Conservation (phyloP, 64 coral and sea anemone genomes). For the Acropora tenuis region DNA sequence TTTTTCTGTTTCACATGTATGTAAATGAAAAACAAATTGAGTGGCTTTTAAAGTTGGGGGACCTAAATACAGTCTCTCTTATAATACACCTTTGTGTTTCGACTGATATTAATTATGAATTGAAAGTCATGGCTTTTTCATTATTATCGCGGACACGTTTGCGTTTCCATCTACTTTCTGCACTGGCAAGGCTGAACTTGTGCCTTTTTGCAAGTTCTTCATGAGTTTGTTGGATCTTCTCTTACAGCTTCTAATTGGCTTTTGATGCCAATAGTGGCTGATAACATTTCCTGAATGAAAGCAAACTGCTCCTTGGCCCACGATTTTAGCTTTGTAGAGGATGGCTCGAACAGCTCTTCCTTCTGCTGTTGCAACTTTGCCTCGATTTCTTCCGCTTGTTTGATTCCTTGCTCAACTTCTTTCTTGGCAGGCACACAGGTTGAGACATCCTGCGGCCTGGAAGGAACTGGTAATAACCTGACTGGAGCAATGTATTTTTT, state of each 20-base stretch:
- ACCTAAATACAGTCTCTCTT: slow-evolving; percentile 16
- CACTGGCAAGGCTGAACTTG: slow-evolving; percentile 33
- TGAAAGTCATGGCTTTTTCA: slow-evolving; percentile 20
- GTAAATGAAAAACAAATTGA: slow-evolving; percentile 25
- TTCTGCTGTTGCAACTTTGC: not conserved
- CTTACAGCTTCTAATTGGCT: not conserved
- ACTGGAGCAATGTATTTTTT: slow-evolving; percentile 36
- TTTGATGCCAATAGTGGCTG: not conserved
- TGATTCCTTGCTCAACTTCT: slow-evolving; percentile 4
- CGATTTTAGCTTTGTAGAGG: slow-evolving; percentile 12
- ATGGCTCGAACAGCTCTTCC: slow-evolving; percentile 21
- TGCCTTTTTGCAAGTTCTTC: slow-evolving; percentile 1
- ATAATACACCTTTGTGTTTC: not conserved
- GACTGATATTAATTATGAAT: not conserved
- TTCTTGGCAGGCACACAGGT: slow-evolving; percentile 10
- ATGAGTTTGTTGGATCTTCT: slow-evolving; percentile 26
- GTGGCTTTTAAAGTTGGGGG: slow-evolving; percentile 21
- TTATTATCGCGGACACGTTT: slow-evolving; percentile 21
- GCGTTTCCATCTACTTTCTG: not conserved
- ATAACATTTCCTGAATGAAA: slow-evolving; percentile 14
- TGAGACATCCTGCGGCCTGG: slow-evolving; percentile 28
- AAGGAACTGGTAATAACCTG: slow-evolving; percentile 26
- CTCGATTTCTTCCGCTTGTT: not conserved
- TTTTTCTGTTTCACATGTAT: slow-evolving; percentile 27
- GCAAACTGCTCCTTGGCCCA: slow-evolving; percentile 53